These are phyloP conservation scores for Chalcis sispes DNA, from an alignment of 2,888 invertebrate species.

Conservation along the genomic window DNA sequence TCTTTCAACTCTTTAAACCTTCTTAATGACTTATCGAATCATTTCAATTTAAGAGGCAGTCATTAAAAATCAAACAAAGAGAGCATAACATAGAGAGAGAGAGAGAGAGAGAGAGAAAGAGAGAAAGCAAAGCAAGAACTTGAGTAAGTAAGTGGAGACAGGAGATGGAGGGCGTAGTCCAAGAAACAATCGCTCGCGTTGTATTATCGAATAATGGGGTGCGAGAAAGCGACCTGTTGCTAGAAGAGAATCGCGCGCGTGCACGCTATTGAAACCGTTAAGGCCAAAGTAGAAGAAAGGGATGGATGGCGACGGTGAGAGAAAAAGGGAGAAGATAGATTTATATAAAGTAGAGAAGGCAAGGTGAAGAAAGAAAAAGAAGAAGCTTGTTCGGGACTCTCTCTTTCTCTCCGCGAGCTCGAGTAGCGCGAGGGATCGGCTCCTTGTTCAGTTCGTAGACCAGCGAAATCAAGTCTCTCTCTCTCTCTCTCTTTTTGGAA, in stretches of 20 bases:
- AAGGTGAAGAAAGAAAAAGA: neutral
- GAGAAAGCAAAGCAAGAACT: no score
- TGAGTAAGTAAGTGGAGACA: neutral
- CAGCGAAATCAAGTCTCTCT: no score
- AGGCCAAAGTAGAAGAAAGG: slow-evolving; percentile 35
- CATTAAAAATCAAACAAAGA: neutral
- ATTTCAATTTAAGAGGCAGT: no score
- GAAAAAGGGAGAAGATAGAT: slow-evolving; percentile 36
- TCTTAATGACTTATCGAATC: neutral
- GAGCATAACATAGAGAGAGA: neutral
- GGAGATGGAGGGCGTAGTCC: slow-evolving; percentile 3
- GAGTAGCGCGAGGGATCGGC: slow-evolving; percentile 62
- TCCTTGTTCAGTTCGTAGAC: slow-evolving; percentile 72
- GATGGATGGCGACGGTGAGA: slow-evolving; percentile 14
- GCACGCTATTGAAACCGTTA: slow-evolving; percentile 59
- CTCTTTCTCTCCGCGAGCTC: slow-evolving; percentile 53
- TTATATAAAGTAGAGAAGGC: no score
- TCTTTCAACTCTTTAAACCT: no score
- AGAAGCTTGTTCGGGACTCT: slow-evolving; percentile 16
- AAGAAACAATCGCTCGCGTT: slow-evolving; percentile 45
- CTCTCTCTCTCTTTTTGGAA: no score
- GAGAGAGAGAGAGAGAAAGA: neutral
- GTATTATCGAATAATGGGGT: slow-evolving; percentile 53
- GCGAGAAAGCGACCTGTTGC: slow-evolving; percentile 62
- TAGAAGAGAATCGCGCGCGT: slow-evolving; percentile 60